Base-by-base conservation (phyloP, 2,888 invertebrate species). In the Junonia oenone region DNA sequence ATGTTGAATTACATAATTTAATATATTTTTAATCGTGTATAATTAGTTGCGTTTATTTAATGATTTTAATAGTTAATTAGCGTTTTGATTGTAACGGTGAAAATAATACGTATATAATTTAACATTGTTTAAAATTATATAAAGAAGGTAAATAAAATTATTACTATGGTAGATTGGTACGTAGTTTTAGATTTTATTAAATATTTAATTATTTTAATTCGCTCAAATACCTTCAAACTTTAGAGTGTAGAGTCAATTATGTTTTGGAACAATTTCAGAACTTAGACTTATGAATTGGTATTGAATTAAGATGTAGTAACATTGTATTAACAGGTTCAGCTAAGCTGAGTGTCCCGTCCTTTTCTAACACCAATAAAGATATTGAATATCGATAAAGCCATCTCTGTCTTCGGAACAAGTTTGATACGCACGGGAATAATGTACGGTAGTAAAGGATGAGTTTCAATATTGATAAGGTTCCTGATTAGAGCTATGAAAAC, bases 301-400 rank as follows among this genome's bases (percentile, higher is more conserved):
- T 78, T 75, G 73, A 69, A 81, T 84, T 83, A 79, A 84, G 83
- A 74, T 73, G 79, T 84, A 81, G 79, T 84, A 81, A 88, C 86
- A 81, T 83, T 87, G 86, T 88, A 81, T 68, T 75, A 75, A 81
- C 78, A 72, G 85, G 83, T 86, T 87, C 84, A 84, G 78, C 79
- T 65, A 72, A 69, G 79, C 71, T 72, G 75, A 78, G 76, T 78
- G 74, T 79, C 78, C 75, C 75, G 76, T 87, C 85, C 83, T 81
- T 81, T 78, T 83, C 83, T 75, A 76, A 75, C 79, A 73, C 78
- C 77, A 83, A 85, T 88, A 83, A 84, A 88, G 83, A 85, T 87
- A 87, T 87, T 81, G 84, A 83, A 83, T 82, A 81, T 81, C 76
- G 85, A 87, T 88, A 86, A 81, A 70, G 68, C 71, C 67, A 66